These are phyloP conservation scores for Dorcus hopei DNA, from an alignment of 2,888 invertebrate species.

Conservation along the genomic window DNA sequence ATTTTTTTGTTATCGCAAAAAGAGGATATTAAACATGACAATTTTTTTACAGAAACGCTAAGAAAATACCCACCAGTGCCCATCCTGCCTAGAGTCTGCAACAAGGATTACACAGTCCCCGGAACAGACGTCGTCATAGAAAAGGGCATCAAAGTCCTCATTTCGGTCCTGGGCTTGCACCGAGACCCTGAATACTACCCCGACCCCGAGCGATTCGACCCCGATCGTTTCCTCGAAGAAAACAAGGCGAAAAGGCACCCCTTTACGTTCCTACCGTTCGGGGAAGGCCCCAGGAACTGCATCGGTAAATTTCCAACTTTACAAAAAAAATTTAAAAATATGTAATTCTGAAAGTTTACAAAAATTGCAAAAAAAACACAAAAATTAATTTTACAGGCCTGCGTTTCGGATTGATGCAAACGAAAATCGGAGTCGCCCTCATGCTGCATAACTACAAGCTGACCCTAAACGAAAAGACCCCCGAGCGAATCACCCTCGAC, in stretches of 20 bases:
- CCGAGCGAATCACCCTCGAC: conserved; percentile 21
- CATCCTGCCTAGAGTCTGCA: conserved; percentile 30
- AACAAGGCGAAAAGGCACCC: conserved; percentile 22
- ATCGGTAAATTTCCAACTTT: conserved; percentile 10
- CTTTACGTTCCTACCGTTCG: conserved; percentile 34
- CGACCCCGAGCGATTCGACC: conserved; percentile 39
- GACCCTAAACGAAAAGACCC: conserved; percentile 20
- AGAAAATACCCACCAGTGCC: conserved; percentile 41
- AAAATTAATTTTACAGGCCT: conserved; percentile 18
- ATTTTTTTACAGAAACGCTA: conserved; percentile 37
- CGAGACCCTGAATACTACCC: conserved; percentile 37
- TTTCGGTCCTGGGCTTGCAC: conserved; percentile 35
- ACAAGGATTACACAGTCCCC: conserved; percentile 28
- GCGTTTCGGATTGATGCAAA: conserved; percentile 27
- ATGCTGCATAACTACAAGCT: conserved; percentile 23
- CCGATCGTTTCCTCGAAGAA: conserved; percentile 36
- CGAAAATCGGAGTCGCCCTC: conserved; percentile 22
- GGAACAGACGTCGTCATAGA: conserved; percentile 25
- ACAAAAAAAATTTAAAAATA: conserved; percentile 51
- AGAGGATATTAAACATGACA: too few species aligned
- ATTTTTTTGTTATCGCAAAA: too few species aligned
- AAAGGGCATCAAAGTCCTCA: conserved; percentile 24
- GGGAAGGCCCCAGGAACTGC: conserved; percentile 27
- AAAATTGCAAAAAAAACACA: too few species aligned
- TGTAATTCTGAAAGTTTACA: too few species aligned